phyloP scores from a whole-genome alignment of 2,113 vertebrate species.

The Anser brachyrhynchus region DNA sequence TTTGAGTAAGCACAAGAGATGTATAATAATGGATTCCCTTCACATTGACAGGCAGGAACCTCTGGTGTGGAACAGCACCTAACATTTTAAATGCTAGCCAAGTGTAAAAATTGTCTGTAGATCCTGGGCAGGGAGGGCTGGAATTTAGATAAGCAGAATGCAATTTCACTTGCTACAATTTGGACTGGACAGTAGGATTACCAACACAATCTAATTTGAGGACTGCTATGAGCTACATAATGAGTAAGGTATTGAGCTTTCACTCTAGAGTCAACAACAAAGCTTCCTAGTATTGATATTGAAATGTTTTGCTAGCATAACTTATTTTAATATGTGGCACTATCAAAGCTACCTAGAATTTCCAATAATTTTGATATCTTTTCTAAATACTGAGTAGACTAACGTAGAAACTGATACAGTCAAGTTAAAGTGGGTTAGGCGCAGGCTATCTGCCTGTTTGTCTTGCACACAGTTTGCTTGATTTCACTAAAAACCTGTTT shows the following conservation, averaged over 20 bases:
- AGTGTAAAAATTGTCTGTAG: neutral
- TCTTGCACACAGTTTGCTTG: neutral
- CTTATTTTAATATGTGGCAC: neutral
- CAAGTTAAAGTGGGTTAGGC: neutral
- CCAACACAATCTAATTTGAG: neutral
- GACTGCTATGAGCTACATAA: neutral
- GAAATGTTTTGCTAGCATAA: neutral
- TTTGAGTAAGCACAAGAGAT: neutral
- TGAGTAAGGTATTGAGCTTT: neutral
- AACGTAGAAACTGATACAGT: neutral
- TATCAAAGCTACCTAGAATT: neutral
- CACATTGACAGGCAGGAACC: neutral
- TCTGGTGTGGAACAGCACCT: neutral
- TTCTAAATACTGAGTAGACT: neutral
- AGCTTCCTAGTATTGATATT: neutral
- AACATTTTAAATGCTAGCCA: neutral
- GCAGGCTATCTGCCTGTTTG: neutral
- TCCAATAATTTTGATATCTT: neutral
- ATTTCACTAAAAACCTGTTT: neutral
- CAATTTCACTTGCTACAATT: slow-evolving; percentile 18
- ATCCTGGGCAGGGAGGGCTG: neutral
- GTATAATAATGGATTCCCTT: neutral
- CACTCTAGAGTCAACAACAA: neutral
- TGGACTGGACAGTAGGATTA: neutral
- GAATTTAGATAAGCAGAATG: slow-evolving; percentile 20